Percentiles rank a stretch among this genome's conserved stretches.
phyloP scores from a whole-genome alignment of 1,140 invertebrate species.

The Caerostris darwini region DNA sequence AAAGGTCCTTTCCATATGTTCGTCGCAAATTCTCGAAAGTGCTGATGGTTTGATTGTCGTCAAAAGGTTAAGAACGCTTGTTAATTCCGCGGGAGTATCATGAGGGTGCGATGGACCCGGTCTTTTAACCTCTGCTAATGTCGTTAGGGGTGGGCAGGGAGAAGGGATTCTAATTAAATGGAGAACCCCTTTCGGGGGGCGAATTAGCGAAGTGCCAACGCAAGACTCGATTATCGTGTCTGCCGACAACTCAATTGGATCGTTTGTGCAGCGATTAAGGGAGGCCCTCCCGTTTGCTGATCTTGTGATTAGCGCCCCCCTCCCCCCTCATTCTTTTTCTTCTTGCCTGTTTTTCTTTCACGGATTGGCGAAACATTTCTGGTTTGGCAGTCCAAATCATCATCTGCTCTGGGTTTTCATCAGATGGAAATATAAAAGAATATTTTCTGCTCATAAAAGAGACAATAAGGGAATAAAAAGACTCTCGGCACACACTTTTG shows the following conservation, averaged over 20 bases:
- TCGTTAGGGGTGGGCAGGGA: not conserved
- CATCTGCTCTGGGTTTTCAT: not conserved
- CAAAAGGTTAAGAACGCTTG: not conserved
- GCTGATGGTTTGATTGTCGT: not conserved
- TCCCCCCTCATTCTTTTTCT: not conserved
- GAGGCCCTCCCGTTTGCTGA: constrained; percentile 40
- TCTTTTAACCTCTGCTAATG: not conserved
- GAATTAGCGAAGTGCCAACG: constrained; percentile 19
- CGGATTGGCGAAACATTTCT: too few species aligned
- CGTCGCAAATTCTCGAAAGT: too few species aligned
- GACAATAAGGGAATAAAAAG: not conserved
- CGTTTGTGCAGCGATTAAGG: constrained; percentile 67
- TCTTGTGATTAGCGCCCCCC: constrained; percentile 39
- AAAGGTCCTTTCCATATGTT: too few species aligned
- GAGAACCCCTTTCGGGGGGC: constrained; percentile 52
- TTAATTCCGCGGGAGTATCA: not conserved
- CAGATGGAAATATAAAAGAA: not conserved
- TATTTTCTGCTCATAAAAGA: not conserved
- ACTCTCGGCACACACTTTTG: too few species aligned
- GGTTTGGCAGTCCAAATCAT: not conserved
- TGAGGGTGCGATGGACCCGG: not conserved
- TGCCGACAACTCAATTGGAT: constrained; percentile 62
- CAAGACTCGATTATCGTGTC: constrained; percentile 29
- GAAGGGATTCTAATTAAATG: constrained; percentile 45
- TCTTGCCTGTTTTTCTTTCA: not conserved